Evolutionary conservation across 2,797 vertebrate genomes (phyloP).

Genomic region (Hemitrygon akajei): DNA sequence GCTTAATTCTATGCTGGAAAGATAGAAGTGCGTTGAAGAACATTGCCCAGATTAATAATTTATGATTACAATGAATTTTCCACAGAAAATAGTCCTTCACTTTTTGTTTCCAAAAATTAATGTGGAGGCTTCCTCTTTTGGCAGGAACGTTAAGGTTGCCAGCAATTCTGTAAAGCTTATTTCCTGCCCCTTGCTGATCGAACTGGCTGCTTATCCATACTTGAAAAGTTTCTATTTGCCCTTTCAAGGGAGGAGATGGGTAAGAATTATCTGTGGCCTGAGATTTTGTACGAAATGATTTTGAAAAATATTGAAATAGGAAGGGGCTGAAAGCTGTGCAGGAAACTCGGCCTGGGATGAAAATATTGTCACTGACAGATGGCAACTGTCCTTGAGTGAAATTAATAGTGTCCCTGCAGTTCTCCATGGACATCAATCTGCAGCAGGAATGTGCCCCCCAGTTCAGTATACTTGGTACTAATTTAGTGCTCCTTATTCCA

Average conservation of each 20-base stretch:
- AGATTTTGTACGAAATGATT: background rate
- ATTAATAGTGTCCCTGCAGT: background rate
- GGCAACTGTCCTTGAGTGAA: background rate
- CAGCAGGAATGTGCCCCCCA: background rate
- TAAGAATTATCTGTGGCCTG: too few relatives aligned
- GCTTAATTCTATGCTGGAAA: background rate
- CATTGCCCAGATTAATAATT: background rate
- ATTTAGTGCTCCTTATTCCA: background rate
- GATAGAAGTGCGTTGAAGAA: too few relatives aligned
- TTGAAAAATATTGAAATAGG: background rate
- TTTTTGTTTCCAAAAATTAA: background rate
- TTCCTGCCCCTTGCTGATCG: background rate
- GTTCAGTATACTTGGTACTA: background rate
- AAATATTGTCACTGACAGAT: background rate
- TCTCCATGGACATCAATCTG: background rate
- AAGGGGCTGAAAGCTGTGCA: background rate
- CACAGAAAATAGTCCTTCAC: background rate
- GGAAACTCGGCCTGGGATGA: too few relatives aligned
- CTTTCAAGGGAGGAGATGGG: background rate
- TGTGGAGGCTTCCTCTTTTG: background rate
- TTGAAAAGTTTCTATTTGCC: background rate
- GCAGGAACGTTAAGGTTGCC: background rate
- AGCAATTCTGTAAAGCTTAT: background rate
- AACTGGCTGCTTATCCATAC: background rate
- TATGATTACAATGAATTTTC: background rate